Evolutionary conservation across 2,113 vertebrate genomes (phyloP).

Genomic region (Gobius niger): DNA sequence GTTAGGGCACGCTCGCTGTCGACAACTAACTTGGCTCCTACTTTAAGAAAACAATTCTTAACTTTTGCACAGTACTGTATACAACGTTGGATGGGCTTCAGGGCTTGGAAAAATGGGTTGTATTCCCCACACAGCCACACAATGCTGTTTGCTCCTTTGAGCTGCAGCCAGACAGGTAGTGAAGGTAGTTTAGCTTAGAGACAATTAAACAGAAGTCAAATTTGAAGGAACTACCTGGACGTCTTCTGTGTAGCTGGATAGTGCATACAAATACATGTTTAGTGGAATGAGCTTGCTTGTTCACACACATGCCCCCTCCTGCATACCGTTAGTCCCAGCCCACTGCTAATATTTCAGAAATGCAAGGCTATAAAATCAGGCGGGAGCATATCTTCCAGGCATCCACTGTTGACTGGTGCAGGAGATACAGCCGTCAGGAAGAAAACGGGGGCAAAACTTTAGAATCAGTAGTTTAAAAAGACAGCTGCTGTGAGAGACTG

Average conservation of each 20-base stretch:
- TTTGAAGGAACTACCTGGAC: slow-evolving; percentile 32
- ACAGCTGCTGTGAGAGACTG: slow-evolving; percentile 33
- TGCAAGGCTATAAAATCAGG: slow-evolving; percentile 60
- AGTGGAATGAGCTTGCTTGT: slow-evolving; percentile 54
- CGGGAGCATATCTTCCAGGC: slow-evolving; percentile 60
- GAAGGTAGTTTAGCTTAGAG: slow-evolving; percentile 17
- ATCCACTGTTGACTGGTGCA: slow-evolving; percentile 39
- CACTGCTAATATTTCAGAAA: slow-evolving; percentile 65
- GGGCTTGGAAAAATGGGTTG: slow-evolving; percentile 20
- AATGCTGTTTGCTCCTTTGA: background rate
- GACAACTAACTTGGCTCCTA: no score
- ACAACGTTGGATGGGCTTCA: slow-evolving; percentile 7
- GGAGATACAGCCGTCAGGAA: slow-evolving; percentile 40
- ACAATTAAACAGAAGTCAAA: slow-evolving; percentile 30
- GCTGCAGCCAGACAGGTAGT: background rate
- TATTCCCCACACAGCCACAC: background rate
- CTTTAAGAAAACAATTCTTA: background rate
- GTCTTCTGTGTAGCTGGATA: slow-evolving; percentile 34
- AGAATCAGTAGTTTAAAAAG: slow-evolving; percentile 71
- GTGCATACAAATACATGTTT: slow-evolving; percentile 53
- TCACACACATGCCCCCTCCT: slow-evolving; percentile 61
- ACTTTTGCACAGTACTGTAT: background rate
- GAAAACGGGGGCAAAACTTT: slow-evolving; percentile 20
- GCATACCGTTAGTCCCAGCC: slow-evolving; percentile 64
- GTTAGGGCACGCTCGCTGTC: no score